Conservation (phyloP, 2,888 invertebrate species). For the Meliscaeva auricollis region DNA sequence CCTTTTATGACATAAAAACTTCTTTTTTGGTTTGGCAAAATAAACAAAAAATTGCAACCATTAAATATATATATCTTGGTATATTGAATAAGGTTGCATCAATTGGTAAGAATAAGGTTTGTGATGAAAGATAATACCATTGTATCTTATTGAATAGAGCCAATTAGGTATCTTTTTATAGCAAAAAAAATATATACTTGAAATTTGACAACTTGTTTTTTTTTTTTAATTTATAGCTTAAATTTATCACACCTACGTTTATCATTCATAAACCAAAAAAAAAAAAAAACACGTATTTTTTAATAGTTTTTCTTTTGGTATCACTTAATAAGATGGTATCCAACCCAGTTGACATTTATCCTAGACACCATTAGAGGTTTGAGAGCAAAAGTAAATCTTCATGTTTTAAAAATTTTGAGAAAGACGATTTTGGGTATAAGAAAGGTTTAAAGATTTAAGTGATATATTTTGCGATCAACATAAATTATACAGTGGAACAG, state of each 20-base stretch:
- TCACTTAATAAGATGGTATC: not conserved
- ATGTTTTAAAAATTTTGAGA: not conserved
- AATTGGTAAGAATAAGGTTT: conserved; percentile 16
- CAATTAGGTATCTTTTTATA: conserved; percentile 24
- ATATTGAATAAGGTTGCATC: conserved; percentile 3
- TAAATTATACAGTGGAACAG: conserved; percentile 8
- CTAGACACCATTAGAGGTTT: conserved; percentile 36
- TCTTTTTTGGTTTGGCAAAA: conserved; percentile 15
- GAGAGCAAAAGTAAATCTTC: not conserved
- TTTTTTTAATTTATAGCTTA: not conserved
- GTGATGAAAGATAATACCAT: conserved; percentile 27
- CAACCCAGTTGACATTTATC: conserved; percentile 52
- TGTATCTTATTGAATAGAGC: conserved; percentile 19
- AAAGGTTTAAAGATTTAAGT: conserved; percentile 14
- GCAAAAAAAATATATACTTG: not conserved
- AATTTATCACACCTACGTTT: conserved; percentile 27
- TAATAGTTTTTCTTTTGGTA: not conserved
- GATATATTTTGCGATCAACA: conserved; percentile 32
- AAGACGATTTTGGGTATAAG: not conserved
- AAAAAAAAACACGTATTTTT: conserved; percentile 4
- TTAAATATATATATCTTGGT: conserved; percentile 2
- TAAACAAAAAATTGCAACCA: conserved; percentile 5
- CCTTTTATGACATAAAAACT: conserved; percentile 32
- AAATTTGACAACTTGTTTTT: conserved; percentile 24
- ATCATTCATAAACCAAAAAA: conserved; percentile 27